Conservation (phyloP, 1,140 invertebrate species). For the Ceratina australensis region DNA sequence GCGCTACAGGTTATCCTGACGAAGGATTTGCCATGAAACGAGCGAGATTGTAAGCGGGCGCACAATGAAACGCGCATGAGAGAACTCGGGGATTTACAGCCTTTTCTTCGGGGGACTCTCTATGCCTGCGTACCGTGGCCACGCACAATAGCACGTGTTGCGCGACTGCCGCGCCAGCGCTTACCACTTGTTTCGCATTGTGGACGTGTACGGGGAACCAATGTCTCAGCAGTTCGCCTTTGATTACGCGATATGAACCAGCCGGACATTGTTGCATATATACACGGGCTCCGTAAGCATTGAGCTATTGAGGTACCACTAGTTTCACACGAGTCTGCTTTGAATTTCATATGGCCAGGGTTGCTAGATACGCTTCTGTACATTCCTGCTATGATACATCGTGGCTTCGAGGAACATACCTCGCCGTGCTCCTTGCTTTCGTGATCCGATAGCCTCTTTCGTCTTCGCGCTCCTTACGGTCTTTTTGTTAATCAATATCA, state of each 20-base stretch:
- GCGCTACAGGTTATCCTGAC: slow-evolving; percentile 64
- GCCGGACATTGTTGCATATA: slow-evolving; percentile 49
- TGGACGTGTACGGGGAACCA: slow-evolving; percentile 52
- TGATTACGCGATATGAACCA: slow-evolving; percentile 62
- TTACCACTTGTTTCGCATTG: slow-evolving; percentile 64
- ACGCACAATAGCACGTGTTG: slow-evolving; percentile 67
- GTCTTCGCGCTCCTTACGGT: neutral
- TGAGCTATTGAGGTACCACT: slow-evolving; percentile 51
- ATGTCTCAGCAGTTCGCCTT: slow-evolving; percentile 59
- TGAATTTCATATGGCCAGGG: slow-evolving; percentile 45
- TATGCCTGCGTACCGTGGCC: slow-evolving; percentile 49
- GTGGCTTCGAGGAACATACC: slow-evolving; percentile 43
- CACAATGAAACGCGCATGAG: slow-evolving; percentile 66
- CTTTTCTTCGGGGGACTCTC: slow-evolving; percentile 63
- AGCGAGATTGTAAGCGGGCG: slow-evolving; percentile 68
- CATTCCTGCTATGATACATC: slow-evolving; percentile 45
- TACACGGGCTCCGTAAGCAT: slow-evolving; percentile 34
- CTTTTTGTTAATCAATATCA: slow-evolving; percentile 12
- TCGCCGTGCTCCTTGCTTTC: neutral
- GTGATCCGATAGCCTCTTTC: neutral
- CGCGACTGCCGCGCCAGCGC: slow-evolving; percentile 49
- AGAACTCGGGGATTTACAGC: slow-evolving; percentile 66
- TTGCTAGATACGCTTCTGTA: slow-evolving; percentile 50
- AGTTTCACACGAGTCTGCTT: slow-evolving; percentile 46
- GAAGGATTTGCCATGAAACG: slow-evolving; percentile 66